Percentiles rank a stretch among this genome's conserved stretches.
Conservation (phyloP, 2,113 vertebrate species). For the Mixornis gularis region DNA sequence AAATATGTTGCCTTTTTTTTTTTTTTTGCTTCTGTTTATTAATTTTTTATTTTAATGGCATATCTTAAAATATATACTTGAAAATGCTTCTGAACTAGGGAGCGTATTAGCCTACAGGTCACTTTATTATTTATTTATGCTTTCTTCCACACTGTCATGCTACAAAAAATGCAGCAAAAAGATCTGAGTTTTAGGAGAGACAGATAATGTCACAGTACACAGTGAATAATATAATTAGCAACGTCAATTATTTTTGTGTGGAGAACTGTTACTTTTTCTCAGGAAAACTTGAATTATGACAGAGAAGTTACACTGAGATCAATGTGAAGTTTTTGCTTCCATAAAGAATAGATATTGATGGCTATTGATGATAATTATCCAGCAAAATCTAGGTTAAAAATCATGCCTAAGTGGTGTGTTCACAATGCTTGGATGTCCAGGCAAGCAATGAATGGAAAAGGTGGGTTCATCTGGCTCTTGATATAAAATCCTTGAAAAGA, state of each 20-base stretch:
- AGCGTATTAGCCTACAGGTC: background rate
- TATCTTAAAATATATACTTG: constrained; percentile 47
- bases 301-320: background rate
- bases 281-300: background rate
- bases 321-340: background rate
- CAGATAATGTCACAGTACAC: background rate
- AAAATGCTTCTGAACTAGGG: constrained; percentile 43
- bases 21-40: constrained; percentile 48
- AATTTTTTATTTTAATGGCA: constrained; percentile 71
- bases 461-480: background rate
- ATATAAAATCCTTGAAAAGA: background rate
- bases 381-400: background rate
- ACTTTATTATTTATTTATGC: constrained; percentile 62
- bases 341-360: background rate
- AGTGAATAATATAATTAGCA: background rate
- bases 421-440: background rate
- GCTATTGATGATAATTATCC: background rate
- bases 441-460: background rate
- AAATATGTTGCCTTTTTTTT: constrained; percentile 36
- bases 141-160: background rate
- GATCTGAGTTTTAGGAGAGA: background rate
- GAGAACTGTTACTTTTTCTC: background rate
- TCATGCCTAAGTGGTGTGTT: background rate
- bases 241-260: background rate
- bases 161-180: background rate